phyloP scores from a whole-genome alignment of 2,888 invertebrate species.

The Crossocerus cetratus region DNA sequence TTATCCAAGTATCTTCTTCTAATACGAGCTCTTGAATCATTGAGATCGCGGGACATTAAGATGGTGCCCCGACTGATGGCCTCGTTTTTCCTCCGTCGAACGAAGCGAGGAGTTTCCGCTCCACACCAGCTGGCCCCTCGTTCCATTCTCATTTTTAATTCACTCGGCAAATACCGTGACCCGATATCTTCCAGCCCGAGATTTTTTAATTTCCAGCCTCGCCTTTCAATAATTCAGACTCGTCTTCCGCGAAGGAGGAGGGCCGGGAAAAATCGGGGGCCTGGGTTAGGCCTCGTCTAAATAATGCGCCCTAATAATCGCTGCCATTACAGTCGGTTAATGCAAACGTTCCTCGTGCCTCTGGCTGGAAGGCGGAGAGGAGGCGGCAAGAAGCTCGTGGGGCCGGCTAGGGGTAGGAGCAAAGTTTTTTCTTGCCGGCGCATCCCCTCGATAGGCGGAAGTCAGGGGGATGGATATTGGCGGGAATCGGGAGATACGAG shows the following conservation, averaged over 20 bases:
- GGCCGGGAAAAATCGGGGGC: constrained; percentile 43
- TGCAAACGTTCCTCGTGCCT: constrained; percentile 51
- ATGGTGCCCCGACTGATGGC: constrained; percentile 65
- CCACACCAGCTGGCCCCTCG: constrained; percentile 50
- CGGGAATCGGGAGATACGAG: constrained; percentile 63
- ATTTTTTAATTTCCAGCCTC: constrained; percentile 73
- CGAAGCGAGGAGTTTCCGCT: constrained; percentile 33
- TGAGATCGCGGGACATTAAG: constrained; percentile 67
- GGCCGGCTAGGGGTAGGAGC: constrained; percentile 48
- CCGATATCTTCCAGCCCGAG: constrained; percentile 52
- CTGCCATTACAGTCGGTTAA: constrained; percentile 67
- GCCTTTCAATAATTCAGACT: constrained; percentile 72
- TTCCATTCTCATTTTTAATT: constrained; percentile 74
- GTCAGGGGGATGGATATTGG: constrained; percentile 19
- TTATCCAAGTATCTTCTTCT: constrained; percentile 38
- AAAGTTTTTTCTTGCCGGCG: constrained; percentile 40
- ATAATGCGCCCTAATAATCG: constrained; percentile 74
- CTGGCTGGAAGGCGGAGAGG: neutral
- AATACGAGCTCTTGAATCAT: constrained; percentile 62
- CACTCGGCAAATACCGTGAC: constrained; percentile 72
- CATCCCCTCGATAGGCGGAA: constrained; percentile 1
- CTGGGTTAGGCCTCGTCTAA: constrained; percentile 58
- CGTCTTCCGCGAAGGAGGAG: constrained; percentile 36
- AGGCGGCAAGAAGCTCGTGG: constrained; percentile 11
- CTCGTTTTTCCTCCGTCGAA: constrained; percentile 64